phyloP scores from a whole-genome alignment of 2,113 vertebrate genomes.

The Rhizomys pruinosus region DNA sequence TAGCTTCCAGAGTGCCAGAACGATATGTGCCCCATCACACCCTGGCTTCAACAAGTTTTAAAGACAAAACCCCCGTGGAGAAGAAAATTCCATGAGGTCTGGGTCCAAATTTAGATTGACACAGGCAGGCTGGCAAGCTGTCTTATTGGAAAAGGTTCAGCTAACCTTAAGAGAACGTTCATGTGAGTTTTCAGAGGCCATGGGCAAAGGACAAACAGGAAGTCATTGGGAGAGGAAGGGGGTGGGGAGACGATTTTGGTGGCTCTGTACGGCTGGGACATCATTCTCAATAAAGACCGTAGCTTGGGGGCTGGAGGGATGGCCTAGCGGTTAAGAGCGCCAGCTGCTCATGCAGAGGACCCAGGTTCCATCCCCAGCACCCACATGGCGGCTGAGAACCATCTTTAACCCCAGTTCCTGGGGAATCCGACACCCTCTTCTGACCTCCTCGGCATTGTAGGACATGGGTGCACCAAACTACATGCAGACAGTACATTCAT shows the following conservation, averaged over 20 bases:
- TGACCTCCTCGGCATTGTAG: too few relatives aligned
- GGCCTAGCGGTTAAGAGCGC: too few relatives aligned
- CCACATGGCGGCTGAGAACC: too few relatives aligned
- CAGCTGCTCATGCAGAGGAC: too few relatives aligned
- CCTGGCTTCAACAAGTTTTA: neutral
- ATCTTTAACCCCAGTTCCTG: too few relatives aligned
- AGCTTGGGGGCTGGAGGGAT: too few relatives aligned
- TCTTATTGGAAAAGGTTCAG: neutral
- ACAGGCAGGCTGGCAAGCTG: neutral
- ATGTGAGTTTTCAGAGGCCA: neutral
- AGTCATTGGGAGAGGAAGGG: neutral
- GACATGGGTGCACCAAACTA: too few relatives aligned
- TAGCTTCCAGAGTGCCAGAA: neutral
- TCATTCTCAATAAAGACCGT: neutral
- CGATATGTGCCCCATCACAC: neutral
- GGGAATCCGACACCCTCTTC: too few relatives aligned
- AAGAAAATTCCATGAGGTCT: neutral
- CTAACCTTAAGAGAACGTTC: neutral
- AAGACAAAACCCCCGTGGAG: neutral
- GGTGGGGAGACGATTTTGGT: neutral
- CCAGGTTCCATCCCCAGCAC: too few relatives aligned
- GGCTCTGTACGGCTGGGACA: neutral
- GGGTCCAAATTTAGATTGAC: neutral
- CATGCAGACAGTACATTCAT: too few relatives aligned
- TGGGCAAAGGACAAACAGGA: neutral